These are phyloP conservation scores for Drosophila quadrilineata DNA, from an alignment of 1,140 invertebrate genomes.

Conservation along the genomic window DNA sequence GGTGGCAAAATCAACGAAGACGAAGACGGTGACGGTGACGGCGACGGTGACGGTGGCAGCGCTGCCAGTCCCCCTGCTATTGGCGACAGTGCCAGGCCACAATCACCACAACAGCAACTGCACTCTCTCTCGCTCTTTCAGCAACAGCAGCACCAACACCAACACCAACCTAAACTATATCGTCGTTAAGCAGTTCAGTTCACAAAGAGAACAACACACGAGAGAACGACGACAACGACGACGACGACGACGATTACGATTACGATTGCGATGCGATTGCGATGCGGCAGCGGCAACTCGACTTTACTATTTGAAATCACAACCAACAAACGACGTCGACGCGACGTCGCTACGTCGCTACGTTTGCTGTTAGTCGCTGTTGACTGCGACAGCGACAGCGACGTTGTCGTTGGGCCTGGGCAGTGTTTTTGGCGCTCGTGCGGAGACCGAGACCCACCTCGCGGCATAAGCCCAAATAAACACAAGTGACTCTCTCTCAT, in stretches of 20 bases:
- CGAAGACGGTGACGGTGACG: neutral
- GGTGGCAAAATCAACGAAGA: neutral
- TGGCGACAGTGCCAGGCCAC: constrained; percentile 55
- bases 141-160: neutral
- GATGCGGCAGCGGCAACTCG: constrained; percentile 71
- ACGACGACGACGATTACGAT: constrained; percentile 16
- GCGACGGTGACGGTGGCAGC: neutral
- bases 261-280: constrained; percentile 34
- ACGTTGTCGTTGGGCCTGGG: constrained; percentile 6
- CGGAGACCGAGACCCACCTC: constrained; percentile 16
- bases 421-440: constrained; percentile 46
- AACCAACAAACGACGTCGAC: constrained; percentile 40
- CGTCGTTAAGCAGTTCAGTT: constrained; percentile 10
- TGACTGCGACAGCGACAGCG: constrained; percentile 16
- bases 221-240: constrained; percentile 1
- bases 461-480: constrained; percentile 46
- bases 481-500: constrained; percentile 25
- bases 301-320: constrained; percentile 71
- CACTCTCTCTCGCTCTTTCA: no score
- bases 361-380: constrained; percentile 8
- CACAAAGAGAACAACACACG: constrained; percentile 14
- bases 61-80: constrained; percentile 12
- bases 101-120: constrained; percentile 3
- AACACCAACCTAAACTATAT: constrained; percentile 1
- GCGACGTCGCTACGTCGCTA: constrained; percentile 23